A percentile compares a stretch with the other conserved stretches of the same genome.
Conservation (phyloP, 35 echinoderm and acorn worm genomes). For the Ophioderma brevispina region DNA sequence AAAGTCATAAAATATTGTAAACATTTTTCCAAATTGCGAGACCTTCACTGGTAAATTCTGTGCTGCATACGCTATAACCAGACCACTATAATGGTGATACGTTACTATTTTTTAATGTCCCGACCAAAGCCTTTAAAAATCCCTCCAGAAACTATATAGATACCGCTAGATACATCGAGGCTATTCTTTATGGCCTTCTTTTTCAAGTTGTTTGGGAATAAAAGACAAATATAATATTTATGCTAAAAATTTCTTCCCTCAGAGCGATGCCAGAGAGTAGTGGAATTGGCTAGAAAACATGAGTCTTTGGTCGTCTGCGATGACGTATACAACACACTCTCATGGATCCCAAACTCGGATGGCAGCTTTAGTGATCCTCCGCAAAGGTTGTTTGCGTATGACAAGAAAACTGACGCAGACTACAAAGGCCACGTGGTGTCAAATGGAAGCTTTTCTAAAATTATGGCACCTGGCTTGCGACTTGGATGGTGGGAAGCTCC, state of each 20-base stretch:
- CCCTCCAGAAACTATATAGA: too few species aligned
- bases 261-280: constrained; percentile 56
- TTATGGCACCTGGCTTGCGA: constrained; percentile 73
- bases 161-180: too few species aligned
- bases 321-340: constrained; percentile 79
- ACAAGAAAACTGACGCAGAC: constrained; percentile 62
- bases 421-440: constrained; percentile 84
- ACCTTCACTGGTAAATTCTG: too few species aligned
- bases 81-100: too few species aligned
- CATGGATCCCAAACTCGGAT: constrained; percentile 28
- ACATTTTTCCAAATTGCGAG: too few species aligned
- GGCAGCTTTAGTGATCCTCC: constrained; percentile 5
- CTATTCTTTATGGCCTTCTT: too few species aligned
- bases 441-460: constrained; percentile 81
- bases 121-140: too few species aligned
- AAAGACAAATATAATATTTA: too few species aligned
- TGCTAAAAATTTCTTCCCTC: neutral
- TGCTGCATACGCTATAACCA: too few species aligned
- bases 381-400: constrained; percentile 60
- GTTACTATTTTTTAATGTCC: too few species aligned
- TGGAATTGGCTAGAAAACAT: constrained; percentile 70
- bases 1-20: too few species aligned
- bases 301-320: constrained; percentile 71
- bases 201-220: too few species aligned
- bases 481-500: constrained; percentile 80